Conservation (phyloP, 2,113 vertebrate genomes). For the Anoplopoma fimbria region DNA sequence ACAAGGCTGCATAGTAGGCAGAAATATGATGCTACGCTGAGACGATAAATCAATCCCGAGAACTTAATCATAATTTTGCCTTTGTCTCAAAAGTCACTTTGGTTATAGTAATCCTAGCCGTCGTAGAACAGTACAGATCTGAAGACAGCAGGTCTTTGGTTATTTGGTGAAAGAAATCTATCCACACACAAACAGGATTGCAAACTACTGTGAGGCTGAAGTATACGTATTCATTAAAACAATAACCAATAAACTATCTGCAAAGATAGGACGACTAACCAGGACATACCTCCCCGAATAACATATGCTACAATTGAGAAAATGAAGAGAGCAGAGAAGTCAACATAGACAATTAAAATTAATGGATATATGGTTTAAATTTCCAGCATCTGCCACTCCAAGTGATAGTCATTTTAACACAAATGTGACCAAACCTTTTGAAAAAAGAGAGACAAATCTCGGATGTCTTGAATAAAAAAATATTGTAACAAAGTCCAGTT, state of each 20-base stretch:
- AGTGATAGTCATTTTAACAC: not conserved
- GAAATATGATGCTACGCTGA: not conserved
- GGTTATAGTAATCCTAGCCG: no score
- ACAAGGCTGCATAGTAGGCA: not conserved
- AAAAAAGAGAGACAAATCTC: not conserved
- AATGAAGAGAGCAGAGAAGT: not conserved
- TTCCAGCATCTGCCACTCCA: not conserved
- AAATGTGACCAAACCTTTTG: not conserved
- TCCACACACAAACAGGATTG: not conserved
- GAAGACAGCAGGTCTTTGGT: not conserved
- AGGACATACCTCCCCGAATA: not conserved
- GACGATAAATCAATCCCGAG: not conserved
- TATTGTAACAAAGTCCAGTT: not conserved
- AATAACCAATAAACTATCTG: not conserved
- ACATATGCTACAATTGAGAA: not conserved
- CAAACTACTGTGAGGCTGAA: not conserved
- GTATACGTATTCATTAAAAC: not conserved
- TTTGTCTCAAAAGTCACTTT: not conserved
- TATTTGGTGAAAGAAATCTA: not conserved
- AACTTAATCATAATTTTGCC: not conserved
- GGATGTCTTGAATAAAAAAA: not conserved
- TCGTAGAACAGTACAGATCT: not conserved
- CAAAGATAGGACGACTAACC: not conserved
- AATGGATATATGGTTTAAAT: not conserved
- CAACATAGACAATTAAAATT: not conserved